Evolutionary conservation across 2,113 vertebrate species (phyloP).

Genomic region (Elaphurus davidianus): DNA sequence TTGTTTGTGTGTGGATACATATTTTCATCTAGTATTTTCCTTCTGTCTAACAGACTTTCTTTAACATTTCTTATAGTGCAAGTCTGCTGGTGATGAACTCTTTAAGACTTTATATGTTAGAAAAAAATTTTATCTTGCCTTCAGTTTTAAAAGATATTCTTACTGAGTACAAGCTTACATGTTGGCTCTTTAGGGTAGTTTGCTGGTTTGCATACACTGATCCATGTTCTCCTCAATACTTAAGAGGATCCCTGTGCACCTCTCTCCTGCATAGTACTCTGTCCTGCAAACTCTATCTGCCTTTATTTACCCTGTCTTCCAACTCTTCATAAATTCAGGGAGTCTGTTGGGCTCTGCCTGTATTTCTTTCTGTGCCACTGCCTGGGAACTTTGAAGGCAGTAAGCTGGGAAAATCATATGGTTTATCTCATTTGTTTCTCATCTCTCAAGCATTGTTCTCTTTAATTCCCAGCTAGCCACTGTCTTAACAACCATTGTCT

Average conservation of each 20-base stretch:
- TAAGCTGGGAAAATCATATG: not conserved
- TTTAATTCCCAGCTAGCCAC: not conserved
- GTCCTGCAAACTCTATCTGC: not conserved
- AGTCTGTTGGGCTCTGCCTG: not conserved
- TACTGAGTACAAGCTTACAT: not conserved
- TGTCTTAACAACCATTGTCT: not conserved
- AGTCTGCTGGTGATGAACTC: not conserved
- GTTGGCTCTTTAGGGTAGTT: not conserved
- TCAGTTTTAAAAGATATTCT: not conserved
- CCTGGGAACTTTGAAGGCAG: not conserved
- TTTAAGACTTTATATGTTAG: not conserved
- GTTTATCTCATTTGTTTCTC: not conserved
- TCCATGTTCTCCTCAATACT: not conserved
- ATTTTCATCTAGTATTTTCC: not conserved
- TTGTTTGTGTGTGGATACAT: not conserved
- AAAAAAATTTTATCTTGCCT: not conserved
- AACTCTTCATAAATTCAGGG: not conserved
- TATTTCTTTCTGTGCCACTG: not conserved
- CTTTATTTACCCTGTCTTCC: not conserved
- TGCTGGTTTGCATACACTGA: not conserved
- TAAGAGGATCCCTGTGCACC: not conserved
- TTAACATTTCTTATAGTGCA: not conserved
- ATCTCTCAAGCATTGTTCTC: not conserved
- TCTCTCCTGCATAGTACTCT: not conserved
- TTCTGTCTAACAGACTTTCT: not conserved